Conservation (phyloP, 2,113 vertebrate genomes). For the Hemiprocne comata region DNA sequence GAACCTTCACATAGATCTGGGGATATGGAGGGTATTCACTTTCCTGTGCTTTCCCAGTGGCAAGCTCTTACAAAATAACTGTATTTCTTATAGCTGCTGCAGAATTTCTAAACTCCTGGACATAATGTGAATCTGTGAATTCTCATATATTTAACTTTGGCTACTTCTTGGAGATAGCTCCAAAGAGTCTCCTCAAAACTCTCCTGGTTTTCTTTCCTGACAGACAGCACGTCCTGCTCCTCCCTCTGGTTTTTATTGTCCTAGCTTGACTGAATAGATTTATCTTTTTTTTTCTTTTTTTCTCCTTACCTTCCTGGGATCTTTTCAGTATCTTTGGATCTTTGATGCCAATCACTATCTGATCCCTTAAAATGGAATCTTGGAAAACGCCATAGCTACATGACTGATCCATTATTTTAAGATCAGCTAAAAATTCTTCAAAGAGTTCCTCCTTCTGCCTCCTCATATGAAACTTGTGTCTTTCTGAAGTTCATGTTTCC, state of each 20-base stretch:
- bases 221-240: not conserved
- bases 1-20: not conserved
- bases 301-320: not conserved
- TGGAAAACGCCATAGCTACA: not conserved
- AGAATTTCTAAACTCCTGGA: not conserved
- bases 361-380: constrained; percentile 7
- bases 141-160: not conserved
- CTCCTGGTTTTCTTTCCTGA: not conserved
- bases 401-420: constrained; percentile 17
- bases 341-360: not conserved
- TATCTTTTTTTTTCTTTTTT: not conserved
- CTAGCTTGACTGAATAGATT: not conserved
- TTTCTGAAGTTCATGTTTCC: constrained; percentile 15
- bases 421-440: constrained; percentile 50
- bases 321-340: not conserved
- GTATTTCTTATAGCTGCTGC: not conserved
- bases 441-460: not conserved
- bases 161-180: not conserved
- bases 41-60: not conserved
- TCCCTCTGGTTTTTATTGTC: not conserved
- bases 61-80: not conserved
- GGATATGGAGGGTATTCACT: not conserved
- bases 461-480: not conserved
- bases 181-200: not conserved
- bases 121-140: not conserved